Evolutionary conservation across 2,113 vertebrate species (phyloP), one percentile per base, ranked within the genome.

Genomic region (Crotophaga sulcirostris): DNA sequence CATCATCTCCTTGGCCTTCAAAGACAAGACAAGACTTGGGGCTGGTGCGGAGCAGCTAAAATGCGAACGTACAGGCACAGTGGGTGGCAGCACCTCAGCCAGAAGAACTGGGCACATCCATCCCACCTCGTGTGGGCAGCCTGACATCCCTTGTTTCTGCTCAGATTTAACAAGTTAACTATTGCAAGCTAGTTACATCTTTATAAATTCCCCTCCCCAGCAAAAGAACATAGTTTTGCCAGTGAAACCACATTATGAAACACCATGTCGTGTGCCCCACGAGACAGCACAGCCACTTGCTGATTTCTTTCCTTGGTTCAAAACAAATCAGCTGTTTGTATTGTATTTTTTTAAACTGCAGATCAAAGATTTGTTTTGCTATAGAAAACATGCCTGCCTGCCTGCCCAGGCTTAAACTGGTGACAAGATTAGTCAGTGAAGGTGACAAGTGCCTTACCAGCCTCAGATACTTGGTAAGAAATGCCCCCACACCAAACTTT

Each of bases 41-140:
- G 55, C 21, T 10, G 25, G 15, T 29, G 23, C 0, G 4, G 11
- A 55, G 56, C 6, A 13, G 15, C 5, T 16, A 4, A 47, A 56
- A 38, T 3, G 19, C 29, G 23, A 4, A 38, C 0, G 0, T 16
- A 9, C 14, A 6, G 13, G 62, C 40, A 19, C 0, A 0, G 51
- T 0, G 0, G 20, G 21, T 13, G 56, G 38, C 5, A 13, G 51
- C 47, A 25, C 56, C 76, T 52, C 0, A 2, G 56, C 38, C 51
- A 45, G 49, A 67, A 80, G 45, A 34, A 47, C 40, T 4, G 29
- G 52, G 16, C 76, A 40, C 49, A 16, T n/a, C 58, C 44, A 36
- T 23, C 54, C 58, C 34, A n/a, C 76, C 63, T 55, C 2, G 0
- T 6, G 11, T 2, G 29, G 40, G 26, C 64, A 55, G 66, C 0